Conservation (phyloP, 2,888 invertebrate genomes). For the Pollenia griseotomentosa region DNA sequence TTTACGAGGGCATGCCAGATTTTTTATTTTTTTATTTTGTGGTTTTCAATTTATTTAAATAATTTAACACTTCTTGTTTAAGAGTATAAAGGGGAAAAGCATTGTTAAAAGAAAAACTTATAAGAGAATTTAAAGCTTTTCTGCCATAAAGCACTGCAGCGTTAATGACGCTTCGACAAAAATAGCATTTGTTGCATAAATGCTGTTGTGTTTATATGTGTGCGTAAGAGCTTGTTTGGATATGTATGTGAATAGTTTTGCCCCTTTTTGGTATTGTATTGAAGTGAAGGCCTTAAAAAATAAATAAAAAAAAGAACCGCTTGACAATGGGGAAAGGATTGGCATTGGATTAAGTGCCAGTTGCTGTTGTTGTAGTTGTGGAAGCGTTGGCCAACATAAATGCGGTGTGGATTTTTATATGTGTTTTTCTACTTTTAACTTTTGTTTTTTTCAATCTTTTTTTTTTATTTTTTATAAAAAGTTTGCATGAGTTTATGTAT, state of each 20-base stretch:
- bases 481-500: not conserved
- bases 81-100: not conserved
- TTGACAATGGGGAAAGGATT: conserved; percentile 67
- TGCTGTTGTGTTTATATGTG: not conserved
- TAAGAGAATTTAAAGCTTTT: conserved; percentile 47
- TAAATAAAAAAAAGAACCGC: conserved; percentile 24
- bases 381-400: conserved; percentile 36
- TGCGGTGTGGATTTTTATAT: conserved; percentile 21
- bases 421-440: conserved; percentile 11
- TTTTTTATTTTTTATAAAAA: conserved; percentile 20
- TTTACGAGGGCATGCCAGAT: not conserved
- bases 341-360: conserved; percentile 61
- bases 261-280: conserved; percentile 41
- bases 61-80: not conserved
- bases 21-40: not conserved
- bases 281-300: conserved; percentile 47
- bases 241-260: conserved; percentile 5
- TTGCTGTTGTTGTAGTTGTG: not conserved
- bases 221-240: not conserved
- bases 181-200: conserved; percentile 18
- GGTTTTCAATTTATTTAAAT: too few relatives aligned
- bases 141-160: conserved; percentile 17
- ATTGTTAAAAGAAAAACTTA: not conserved
- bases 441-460: conserved; percentile 10
- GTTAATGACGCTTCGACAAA: not conserved